These are phyloP conservation scores for Motacilla tschutschensis DNA, from an alignment of 2,113 vertebrate genomes.

Conservation along the genomic window DNA sequence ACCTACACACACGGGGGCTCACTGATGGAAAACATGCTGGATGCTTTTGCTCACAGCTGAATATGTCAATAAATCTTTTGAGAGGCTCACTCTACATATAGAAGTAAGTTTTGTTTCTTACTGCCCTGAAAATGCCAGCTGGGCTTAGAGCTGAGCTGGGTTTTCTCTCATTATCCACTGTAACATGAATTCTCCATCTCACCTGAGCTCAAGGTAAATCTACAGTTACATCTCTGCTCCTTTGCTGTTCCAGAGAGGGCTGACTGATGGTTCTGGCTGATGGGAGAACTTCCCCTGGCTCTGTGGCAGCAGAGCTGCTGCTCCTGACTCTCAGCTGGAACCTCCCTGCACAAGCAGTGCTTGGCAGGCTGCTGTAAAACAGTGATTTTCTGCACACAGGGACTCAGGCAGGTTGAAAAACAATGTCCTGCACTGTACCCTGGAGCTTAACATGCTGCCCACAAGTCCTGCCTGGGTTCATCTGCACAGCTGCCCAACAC, in stretches of 20 bases:
- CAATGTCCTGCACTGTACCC: neutral
- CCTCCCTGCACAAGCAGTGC: neutral
- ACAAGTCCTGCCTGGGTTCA: neutral
- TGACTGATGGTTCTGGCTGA: neutral
- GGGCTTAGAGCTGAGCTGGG: neutral
- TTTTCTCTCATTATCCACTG: neutral
- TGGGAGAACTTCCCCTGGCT: neutral
- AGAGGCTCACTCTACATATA: neutral
- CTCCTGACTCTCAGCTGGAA: rapidly evolving
- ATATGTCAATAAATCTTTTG: neutral
- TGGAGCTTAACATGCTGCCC: neutral
- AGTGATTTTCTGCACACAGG: neutral
- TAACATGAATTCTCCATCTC: neutral
- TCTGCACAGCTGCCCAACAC: neutral
- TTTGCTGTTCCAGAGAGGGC: neutral
- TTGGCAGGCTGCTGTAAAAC: neutral
- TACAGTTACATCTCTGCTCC: neutral
- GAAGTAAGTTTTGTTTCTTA: neutral
- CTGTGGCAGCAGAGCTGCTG: neutral
- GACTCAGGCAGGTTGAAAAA: neutral
- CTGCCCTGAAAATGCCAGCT: neutral
- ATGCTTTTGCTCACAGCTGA: neutral
- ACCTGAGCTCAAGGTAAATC: neutral
- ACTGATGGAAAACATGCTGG: neutral
- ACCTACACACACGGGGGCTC: neutral